Base-by-base conservation (phyloP, 2,888 invertebrate species). In the Rhingia campestris region DNA sequence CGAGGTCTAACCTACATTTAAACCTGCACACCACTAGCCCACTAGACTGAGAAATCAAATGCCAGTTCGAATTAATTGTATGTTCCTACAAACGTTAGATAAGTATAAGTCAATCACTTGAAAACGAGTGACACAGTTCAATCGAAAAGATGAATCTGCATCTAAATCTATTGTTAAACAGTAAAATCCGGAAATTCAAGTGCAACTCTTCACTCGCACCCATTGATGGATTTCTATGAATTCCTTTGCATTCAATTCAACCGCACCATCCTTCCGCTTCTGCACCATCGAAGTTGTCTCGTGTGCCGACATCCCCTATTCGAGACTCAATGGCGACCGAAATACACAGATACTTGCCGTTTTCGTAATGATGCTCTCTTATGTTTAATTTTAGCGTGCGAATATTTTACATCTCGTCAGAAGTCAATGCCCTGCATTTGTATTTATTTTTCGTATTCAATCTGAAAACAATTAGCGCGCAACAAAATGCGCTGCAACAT, bases 151-250 rank as follows among this genome's bases (percentile, higher is more conserved):
- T 39, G 12, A 58, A 72, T 72, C 64, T 79, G 39, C 49, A 64
- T 63, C 63, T 37, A 56, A 58, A 64, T 72, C 64, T 79, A 37
- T 56, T 72, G 72, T 70, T 37, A 56, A 58, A 64, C 51, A 39
- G 41, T 58, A 12, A 51, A 69, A 77, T 77, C 54, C 77, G 82
- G 77, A 77, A 77, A 77, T 77, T 77, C 82, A 77, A 82, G 82
- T 67, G 76, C 81, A 81, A 35, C 69, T 70, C 22, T 22, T 22
- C 22, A 22, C 22, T 22, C 63, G 51, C 67, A 4, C 51, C 53
- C 72, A 73, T 63, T 82, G 82, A 82, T 77, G 72, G 77, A 73
- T 77, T 82, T 77, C 82, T 73, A 82, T 72, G 77, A 77, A 82
- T 82, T 72, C 77, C 63, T 81, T 81, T 76, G 69, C 66, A 41